phyloP scores from a whole-genome alignment of 2,797 vertebrate genomes.

The Etheostoma perlongum region DNA sequence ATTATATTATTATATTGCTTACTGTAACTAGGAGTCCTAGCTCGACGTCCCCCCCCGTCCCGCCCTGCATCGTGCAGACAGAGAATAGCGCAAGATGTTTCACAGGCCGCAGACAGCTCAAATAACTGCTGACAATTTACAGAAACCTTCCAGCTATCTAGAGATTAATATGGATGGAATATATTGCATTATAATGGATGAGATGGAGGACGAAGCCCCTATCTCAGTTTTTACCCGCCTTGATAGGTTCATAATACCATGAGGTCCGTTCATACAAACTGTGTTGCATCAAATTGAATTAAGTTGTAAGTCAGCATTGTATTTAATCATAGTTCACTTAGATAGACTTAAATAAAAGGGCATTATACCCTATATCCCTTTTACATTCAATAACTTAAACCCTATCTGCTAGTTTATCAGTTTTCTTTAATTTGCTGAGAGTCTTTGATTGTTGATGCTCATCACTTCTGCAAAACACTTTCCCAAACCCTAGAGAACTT shows the following conservation, averaged over 20 bases:
- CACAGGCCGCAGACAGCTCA: neutral
- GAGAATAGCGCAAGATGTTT: neutral
- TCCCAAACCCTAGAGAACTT: constrained; percentile 15
- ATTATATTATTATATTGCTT: neutral
- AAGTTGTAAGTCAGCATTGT: neutral
- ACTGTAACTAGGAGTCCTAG: too few relatives aligned
- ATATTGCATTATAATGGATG: constrained; percentile 1
- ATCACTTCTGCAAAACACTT: neutral
- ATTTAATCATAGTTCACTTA: neutral
- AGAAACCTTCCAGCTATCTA: neutral
- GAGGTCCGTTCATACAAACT: neutral
- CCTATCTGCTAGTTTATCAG: neutral
- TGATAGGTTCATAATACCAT: neutral
- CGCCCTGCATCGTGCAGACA: neutral
- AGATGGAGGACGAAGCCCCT: constrained; percentile 3
- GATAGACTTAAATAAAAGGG: neutral
- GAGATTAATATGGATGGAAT: constrained; percentile 1
- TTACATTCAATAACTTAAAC: neutral
- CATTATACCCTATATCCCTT: neutral
- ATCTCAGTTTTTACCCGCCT: neutral
- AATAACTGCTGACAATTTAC: constrained; percentile 14
- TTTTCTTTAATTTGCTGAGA: neutral
- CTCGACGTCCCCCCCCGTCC: too few relatives aligned
- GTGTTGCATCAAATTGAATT: neutral
- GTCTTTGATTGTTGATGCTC: neutral